phyloP scores from a whole-genome alignment of 2,888 invertebrate species.

The Venustoraphidia nigricollis region DNA sequence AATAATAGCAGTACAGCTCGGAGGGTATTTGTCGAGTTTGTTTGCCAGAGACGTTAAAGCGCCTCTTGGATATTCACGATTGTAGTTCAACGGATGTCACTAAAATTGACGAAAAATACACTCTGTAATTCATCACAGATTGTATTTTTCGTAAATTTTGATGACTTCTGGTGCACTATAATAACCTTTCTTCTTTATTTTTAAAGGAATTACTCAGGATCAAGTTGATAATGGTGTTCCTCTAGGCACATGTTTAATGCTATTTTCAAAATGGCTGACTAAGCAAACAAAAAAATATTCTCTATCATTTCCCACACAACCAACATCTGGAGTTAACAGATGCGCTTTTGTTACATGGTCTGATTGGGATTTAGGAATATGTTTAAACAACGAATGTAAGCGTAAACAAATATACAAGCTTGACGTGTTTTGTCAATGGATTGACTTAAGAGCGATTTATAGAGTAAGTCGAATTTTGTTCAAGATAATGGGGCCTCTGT shows the following conservation, averaged over 20 bases:
- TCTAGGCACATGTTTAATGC: slow-evolving; percentile 30
- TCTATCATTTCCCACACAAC: slow-evolving; percentile 19
- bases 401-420: slow-evolving; percentile 38
- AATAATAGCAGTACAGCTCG: too few relatives aligned
- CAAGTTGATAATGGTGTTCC: slow-evolving; percentile 34
- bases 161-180: too few relatives aligned
- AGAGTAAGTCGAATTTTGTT: slow-evolving; percentile 16
- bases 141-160: too few relatives aligned
- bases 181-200: too few relatives aligned
- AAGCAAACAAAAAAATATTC: slow-evolving; percentile 30
- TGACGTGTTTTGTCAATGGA: slow-evolving; percentile 37
- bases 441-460: slow-evolving; percentile 39
- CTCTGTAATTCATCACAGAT: too few relatives aligned
- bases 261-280: slow-evolving; percentile 39
- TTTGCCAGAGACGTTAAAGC: too few relatives aligned
- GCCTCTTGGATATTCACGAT: too few relatives aligned
- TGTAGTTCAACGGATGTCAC: too few relatives aligned
- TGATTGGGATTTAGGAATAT: slow-evolving; percentile 46
- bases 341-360: slow-evolving; percentile 41
- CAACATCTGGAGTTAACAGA: slow-evolving; percentile 19
- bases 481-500: too few relatives aligned
- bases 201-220: slow-evolving; percentile 37
- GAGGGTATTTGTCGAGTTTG: too few relatives aligned
- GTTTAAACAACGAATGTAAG: slow-evolving; percentile 38
- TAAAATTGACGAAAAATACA: too few relatives aligned